Conservation (phyloP, 2,113 vertebrate genomes). For the Erpornis zantholeuca region DNA sequence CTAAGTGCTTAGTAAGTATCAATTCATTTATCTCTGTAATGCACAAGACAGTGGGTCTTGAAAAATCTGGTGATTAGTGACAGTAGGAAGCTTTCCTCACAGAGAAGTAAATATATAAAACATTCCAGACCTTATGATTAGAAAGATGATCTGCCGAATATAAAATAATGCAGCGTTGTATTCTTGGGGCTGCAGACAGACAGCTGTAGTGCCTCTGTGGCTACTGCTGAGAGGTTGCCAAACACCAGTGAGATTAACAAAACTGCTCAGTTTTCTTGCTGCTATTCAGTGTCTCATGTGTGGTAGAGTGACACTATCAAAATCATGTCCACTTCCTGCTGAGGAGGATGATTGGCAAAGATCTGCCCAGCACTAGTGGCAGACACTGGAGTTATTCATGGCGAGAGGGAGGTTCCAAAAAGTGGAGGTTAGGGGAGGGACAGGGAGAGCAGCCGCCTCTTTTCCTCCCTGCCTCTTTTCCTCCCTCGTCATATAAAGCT, state of each 20-base stretch:
- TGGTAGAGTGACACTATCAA: conserved; percentile 63
- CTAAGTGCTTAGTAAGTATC: not conserved
- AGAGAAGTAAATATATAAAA: conserved; percentile 52
- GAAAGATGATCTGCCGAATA: conserved; percentile 57
- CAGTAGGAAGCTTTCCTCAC: conserved; percentile 45
- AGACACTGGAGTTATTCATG: conserved; percentile 61
- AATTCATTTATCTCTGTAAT: not conserved
- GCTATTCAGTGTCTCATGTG: conserved; percentile 56
- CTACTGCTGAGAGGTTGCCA: conserved; percentile 62
- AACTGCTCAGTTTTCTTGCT: conserved; percentile 67
- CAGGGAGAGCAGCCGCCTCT: not conserved
- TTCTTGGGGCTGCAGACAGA: conserved; percentile 56
- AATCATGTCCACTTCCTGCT: conserved; percentile 64
- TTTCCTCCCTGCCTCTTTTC: conserved; percentile 14
- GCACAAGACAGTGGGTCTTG: not conserved
- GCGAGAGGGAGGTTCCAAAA: conserved; percentile 21
- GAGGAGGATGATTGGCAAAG: conserved; percentile 55
- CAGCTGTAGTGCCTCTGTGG: conserved; percentile 64
- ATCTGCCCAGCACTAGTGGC: conserved; percentile 40
- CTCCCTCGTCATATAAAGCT: not conserved
- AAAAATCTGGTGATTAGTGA: conserved; percentile 37
- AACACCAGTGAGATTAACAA: conserved; percentile 61
- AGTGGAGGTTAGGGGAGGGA: conserved; percentile 38
- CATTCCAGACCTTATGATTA: conserved; percentile 60
- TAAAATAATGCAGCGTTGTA: conserved; percentile 64